These are phyloP conservation scores for Archocentrus centrarchus DNA, from an alignment of 2,113 vertebrate genomes.

Conservation along the genomic window DNA sequence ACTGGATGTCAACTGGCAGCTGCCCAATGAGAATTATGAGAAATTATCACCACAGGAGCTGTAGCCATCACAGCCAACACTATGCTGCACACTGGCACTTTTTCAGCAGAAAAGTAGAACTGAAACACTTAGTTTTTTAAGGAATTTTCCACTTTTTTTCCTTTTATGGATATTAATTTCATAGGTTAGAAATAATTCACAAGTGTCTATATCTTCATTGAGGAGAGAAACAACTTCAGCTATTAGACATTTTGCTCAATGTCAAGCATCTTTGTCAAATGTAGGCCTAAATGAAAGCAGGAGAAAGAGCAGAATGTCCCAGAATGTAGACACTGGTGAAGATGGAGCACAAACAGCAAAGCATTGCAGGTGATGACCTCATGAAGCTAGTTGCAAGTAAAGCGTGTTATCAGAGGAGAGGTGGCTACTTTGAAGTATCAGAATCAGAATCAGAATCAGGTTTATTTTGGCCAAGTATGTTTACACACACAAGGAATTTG, in stretches of 20 bases:
- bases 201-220: background rate
- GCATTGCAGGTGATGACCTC: background rate
- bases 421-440: background rate
- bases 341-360: background rate
- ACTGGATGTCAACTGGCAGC: constrained; percentile 48
- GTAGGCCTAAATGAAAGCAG: background rate
- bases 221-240: background rate
- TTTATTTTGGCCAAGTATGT: too few species aligned
- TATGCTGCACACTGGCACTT: background rate
- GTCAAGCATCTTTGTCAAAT: background rate
- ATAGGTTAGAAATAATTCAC: background rate
- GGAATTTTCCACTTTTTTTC: background rate
- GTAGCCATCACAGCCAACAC: background rate
- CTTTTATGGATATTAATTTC: background rate
- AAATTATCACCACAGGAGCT: constrained; percentile 26
- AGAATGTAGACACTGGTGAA: background rate
- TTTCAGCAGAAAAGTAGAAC: background rate
- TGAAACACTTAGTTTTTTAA: background rate
- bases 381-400: background rate
- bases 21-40: constrained; percentile 41
- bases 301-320: background rate
- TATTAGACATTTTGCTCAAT: background rate
- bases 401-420: background rate
- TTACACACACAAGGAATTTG: too few species aligned
- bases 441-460: too few species aligned